Percentiles rank a stretch among this genome's conserved stretches.
These are phyloP conservation scores for Crypturellus tataupa DNA, from an alignment of 2,797 vertebrate species.

Conservation along the genomic window DNA sequence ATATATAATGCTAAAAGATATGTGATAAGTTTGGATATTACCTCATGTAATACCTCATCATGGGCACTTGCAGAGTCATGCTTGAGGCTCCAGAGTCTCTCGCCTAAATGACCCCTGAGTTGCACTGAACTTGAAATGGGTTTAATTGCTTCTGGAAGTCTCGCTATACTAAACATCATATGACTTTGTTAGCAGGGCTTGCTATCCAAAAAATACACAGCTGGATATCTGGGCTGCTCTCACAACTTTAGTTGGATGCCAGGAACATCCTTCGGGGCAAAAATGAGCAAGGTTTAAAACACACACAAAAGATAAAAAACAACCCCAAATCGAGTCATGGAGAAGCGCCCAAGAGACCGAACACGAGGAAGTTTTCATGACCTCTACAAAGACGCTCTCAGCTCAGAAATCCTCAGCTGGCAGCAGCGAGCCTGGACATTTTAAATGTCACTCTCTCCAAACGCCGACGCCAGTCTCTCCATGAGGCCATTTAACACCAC, in stretches of 20 bases:
- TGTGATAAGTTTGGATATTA: neutral
- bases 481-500: slow-evolving; percentile 33
- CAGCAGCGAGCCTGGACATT: neutral
- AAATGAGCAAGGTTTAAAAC: slow-evolving; percentile 57
- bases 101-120: neutral
- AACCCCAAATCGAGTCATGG: neutral
- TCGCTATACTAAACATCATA: neutral
- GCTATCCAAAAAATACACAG: slow-evolving; percentile 48
- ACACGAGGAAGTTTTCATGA: slow-evolving; percentile 55
- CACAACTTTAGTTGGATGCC: slow-evolving; percentile 10
- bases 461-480: neutral
- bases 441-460: neutral
- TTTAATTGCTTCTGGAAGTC: neutral
- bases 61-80: neutral
- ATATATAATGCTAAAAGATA: neutral
- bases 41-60: neutral
- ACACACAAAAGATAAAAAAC: slow-evolving; percentile 41
- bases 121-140: neutral
- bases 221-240: slow-evolving; percentile 40
- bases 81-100: neutral
- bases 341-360: slow-evolving; percentile 22
- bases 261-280: slow-evolving; percentile 57
- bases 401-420: slow-evolving; percentile 45
- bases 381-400: slow-evolving; percentile 48
- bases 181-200: neutral